Evolutionary conservation across 2,888 invertebrate genomes (phyloP).

Genomic region (Emmelina monodactyla): DNA sequence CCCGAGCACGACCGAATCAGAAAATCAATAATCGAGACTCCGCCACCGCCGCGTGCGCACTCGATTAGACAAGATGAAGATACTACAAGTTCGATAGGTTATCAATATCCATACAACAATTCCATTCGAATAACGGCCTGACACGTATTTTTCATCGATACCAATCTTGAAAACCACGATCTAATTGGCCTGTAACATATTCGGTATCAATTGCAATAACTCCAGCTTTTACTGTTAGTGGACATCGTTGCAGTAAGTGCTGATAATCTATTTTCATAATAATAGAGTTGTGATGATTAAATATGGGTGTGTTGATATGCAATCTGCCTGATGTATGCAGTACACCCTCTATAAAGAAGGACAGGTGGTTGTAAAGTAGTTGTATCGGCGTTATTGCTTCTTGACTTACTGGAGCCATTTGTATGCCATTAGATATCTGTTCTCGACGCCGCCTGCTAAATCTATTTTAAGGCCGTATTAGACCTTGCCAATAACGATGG

Average conservation of each 20-base stretch:
- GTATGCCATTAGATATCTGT: no score
- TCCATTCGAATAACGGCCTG: constrained; percentile 47
- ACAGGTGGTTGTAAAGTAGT: constrained; percentile 2
- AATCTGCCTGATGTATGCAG: background rate
- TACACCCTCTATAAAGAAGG: background rate
- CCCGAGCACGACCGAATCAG: constrained; percentile 65
- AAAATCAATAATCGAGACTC: constrained; percentile 66
- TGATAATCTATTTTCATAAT: constrained; percentile 18
- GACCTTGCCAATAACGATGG: no score
- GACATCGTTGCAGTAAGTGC: background rate
- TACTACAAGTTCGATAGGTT: constrained; percentile 53
- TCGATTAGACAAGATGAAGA: constrained; percentile 63
- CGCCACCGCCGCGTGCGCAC: constrained; percentile 65
- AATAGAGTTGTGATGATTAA: constrained; percentile 22
- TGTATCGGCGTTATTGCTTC: constrained; percentile 17
- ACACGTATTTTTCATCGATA: constrained; percentile 52
- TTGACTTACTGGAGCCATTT: no score
- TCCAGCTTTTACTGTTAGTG: constrained; percentile 27
- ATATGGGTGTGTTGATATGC: constrained; percentile 8
- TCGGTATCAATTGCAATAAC: constrained; percentile 36
- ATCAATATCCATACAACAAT: constrained; percentile 50
- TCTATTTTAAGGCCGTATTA: no score
- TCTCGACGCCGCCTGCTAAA: no score
- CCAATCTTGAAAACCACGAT: constrained; percentile 39
- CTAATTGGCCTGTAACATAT: constrained; percentile 43